Base-by-base conservation (phyloP, 2,888 invertebrate species). In the Cheilosia scutellata region DNA sequence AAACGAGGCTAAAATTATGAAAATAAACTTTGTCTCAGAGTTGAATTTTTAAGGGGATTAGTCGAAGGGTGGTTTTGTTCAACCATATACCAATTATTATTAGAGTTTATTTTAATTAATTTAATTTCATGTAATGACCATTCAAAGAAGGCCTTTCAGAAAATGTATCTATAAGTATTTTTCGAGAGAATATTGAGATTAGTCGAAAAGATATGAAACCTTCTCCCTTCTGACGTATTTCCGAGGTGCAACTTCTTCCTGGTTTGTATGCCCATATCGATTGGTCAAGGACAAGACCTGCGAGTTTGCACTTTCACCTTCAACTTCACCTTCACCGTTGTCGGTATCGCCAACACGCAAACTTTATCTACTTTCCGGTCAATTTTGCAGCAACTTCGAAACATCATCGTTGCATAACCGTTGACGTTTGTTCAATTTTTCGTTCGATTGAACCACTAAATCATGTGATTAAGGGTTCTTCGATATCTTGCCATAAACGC, bases 341-440 rank as follows among this genome's bases (percentile, higher is more conserved):
- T 44, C 5, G 6, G 31, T 11, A 3, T 2, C 11, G 27, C 4
- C 29, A 7, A n/a, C 60, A 60, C 60, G 60, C 60, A 42, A 60
- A 51, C 51, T 51, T 60, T 60, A n/a, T 42, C 42, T 42, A 9
- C 42, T 42, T 60, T 60, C 40, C 60, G 60, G 60, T 60, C 42
- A 60, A 42, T 42, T 60, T 13, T 42, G 16, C 27, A 20, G 4
- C 6, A n/a, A 42, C 16, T 20, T 51, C 51, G 11, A 11, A 51
- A 27, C 40, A 58, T 25, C 40, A 58, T 40, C 58, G 5, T 60
- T 60, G n/a, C 60, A 60, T 60, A 60, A 60, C 40, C 60, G 2
- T 42, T 27, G 60, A 60, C 40, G 60, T 60, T 29, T 53, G 27
- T n/a, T 29, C 53, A 29, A 29, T 53, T 53, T 53, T 53, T 13